These are phyloP conservation scores for Campoletis raptor DNA, from an alignment of 2,888 invertebrate species.

Conservation along the genomic window DNA sequence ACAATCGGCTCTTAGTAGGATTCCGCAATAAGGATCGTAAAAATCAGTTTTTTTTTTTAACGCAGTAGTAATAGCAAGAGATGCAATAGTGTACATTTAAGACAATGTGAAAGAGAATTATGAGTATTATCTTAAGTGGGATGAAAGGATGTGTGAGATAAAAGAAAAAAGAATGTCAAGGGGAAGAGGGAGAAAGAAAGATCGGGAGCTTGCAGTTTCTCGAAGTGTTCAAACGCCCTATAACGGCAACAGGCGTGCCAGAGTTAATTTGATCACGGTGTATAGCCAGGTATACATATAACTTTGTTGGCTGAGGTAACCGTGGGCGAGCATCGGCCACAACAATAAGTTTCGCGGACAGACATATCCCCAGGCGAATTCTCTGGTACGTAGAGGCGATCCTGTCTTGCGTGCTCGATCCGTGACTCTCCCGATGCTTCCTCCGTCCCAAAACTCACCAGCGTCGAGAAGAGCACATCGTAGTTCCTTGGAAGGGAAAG, in stretches of 20 bases:
- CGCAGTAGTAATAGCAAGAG: background rate
- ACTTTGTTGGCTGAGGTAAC: constrained; percentile 57
- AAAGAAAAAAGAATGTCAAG: background rate
- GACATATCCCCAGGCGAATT: constrained; percentile 70
- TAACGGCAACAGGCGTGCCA: constrained; percentile 41
- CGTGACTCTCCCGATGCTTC: constrained; percentile 41
- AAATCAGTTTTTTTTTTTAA: background rate
- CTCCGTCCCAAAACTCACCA: constrained; percentile 48
- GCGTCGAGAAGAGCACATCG: constrained; percentile 57
- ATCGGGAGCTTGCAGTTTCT: constrained; percentile 47
- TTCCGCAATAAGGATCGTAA: background rate
- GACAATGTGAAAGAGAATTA: constrained; percentile 9
- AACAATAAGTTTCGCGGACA: constrained; percentile 68
- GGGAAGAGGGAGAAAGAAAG: background rate
- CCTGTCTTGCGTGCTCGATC: constrained; percentile 54
- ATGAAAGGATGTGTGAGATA: constrained; percentile 2
- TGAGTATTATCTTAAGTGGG: background rate
- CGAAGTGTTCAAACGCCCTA: constrained; percentile 58
- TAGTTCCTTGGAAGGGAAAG: background rate
- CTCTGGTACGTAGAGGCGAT: constrained; percentile 61
- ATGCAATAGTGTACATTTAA: background rate
- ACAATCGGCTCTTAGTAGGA: no score
- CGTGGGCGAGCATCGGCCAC: constrained; percentile 52
- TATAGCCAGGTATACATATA: constrained; percentile 43
- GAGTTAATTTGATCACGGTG: constrained; percentile 64